Conservation (phyloP, 1,140 invertebrate species). For the Chironomus striatipennis region DNA sequence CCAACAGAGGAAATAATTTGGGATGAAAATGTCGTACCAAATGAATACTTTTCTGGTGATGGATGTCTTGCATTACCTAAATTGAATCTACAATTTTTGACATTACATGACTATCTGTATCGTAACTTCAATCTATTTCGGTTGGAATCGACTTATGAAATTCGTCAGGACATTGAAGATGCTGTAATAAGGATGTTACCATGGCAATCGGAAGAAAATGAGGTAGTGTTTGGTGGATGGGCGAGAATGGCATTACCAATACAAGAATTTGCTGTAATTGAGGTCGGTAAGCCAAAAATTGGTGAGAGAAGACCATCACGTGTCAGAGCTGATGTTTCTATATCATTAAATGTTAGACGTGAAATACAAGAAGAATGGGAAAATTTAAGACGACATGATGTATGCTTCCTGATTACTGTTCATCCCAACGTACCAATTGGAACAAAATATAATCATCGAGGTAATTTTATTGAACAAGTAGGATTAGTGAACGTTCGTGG, state of each 20-base stretch:
- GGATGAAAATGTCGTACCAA: conserved; percentile 98
- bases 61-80: conserved; percentile 93
- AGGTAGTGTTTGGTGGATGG: conserved; percentile 91
- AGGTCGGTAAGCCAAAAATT: conserved; percentile 82
- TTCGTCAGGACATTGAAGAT: conserved; percentile 97
- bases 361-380: conserved; percentile 98
- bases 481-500: conserved; percentile 88
- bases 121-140: conserved; percentile 97
- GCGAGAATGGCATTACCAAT: conserved; percentile 97
- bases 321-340: conserved; percentile 88
- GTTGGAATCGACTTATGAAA: conserved; percentile 98
- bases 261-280: conserved; percentile 86
- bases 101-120: conserved; percentile 94
- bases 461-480: conserved; percentile 82
- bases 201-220: conserved; percentile 82
- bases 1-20: conserved; percentile 98
- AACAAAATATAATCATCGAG: conserved; percentile 69
- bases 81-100: conserved; percentile 96
- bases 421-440: conserved; percentile 73
- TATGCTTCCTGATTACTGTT: conserved; percentile 92
- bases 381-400: conserved; percentile 91
- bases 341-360: conserved; percentile 80
- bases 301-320: conserved; percentile 90
- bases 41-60: conserved; percentile 94
- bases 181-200: conserved; percentile 87